Conservation (phyloP, 2,888 invertebrate genomes). For the Homarus gammarus region DNA sequence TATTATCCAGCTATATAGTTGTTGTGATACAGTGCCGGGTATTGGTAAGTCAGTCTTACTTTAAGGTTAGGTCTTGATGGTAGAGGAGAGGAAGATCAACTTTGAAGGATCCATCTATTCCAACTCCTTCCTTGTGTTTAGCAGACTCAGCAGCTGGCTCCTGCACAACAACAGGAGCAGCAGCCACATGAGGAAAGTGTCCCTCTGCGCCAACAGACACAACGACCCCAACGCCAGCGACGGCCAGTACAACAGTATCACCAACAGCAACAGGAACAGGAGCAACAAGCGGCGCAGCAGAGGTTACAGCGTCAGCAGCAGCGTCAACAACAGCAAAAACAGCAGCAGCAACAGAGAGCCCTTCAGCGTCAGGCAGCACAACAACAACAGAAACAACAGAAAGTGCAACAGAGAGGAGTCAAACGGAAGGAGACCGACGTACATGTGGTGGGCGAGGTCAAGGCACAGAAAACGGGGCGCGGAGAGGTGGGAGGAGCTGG, state of each 20-base stretch:
- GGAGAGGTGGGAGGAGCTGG: constrained; percentile 69
- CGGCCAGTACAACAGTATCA: constrained; percentile 67
- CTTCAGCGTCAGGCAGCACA: constrained; percentile 41
- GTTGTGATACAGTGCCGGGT: too few species aligned
- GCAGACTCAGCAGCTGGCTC: background rate
- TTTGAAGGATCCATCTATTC: too few species aligned
- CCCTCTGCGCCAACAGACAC: constrained; percentile 28
- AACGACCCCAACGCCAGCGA: constrained; percentile 53
- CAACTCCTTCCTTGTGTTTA: background rate
- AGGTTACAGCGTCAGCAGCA: constrained; percentile 57
- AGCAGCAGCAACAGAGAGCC: constrained; percentile 48
- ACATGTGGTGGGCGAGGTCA: constrained; percentile 38
- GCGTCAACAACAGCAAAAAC: constrained; percentile 55
- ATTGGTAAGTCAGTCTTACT: too few species aligned
- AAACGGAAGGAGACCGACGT: constrained; percentile 60
- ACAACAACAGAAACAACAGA: constrained; percentile 42
- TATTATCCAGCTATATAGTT: too few species aligned
- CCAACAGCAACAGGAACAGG: constrained; percentile 59
- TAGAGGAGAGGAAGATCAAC: too few species aligned
- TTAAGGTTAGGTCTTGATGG: too few species aligned
- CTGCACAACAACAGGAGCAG: background rate
- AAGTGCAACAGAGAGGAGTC: constrained; percentile 51
- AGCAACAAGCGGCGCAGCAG: constrained; percentile 51
- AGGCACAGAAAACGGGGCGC: constrained; percentile 61
- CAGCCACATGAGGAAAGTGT: background rate